Evolutionary conservation across 2,113 vertebrate species (phyloP), one percentile per base, ranked within the genome.

Genomic region (Carassius carassius): DNA sequence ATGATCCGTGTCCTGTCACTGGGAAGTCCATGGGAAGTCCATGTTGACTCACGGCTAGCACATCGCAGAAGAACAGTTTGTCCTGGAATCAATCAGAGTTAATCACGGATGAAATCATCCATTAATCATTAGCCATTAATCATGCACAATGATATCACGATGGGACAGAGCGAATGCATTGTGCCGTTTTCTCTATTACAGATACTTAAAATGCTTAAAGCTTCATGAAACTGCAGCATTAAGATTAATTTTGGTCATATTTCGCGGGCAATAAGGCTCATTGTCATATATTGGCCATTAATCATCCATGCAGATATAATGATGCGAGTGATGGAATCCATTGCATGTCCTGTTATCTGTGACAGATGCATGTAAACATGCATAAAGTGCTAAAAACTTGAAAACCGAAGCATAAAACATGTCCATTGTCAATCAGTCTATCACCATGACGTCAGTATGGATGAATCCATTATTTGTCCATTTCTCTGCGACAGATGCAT

Each of bases 11-110:
- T 81, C 63, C 62, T 32, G 63, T 35, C 62, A 81, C 11, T 35
- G 63, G 63, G 44, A 81, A 81, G 78, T 81, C 77, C 32, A 60
- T 44, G 56, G 58, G 35, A 79, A 29, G 78, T 80, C 79, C 41
- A 21, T 35, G 63, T 81, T 69, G 79, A 81, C 60, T 81, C 79
- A 81, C 11, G 13, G 8, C 8, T 3, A 49, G 8, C 41, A 41
- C 9, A 44, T 10, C 41, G 0, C 41, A 49, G 16, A 79, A 12
- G 9, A 47, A 63, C n/a, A 19, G 7, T 17, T 29, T 67, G 62
- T 69, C 1, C 44, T 21, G 67, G 41, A 69, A 35, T 49, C 47
- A 81, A 51, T 63, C n/a, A 13, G 44, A 0, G 44, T 69, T 81
- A 32, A 81, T 51, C 44, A 69, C 9, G 23, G 41, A 23, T 54